Conservation (phyloP, 2,797 vertebrate species). For the Echeneis naucrates region DNA sequence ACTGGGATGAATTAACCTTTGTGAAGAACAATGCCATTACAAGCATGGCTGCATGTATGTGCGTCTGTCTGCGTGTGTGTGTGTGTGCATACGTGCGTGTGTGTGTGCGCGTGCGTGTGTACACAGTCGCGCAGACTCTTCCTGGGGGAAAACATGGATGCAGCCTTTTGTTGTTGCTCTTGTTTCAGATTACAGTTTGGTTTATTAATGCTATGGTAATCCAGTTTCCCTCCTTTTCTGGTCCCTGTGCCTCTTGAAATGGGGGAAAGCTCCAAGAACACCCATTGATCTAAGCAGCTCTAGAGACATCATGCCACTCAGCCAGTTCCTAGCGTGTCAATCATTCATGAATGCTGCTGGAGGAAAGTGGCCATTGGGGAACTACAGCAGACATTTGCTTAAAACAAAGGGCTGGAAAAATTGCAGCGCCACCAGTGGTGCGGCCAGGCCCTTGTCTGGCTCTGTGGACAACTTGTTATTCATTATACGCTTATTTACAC, state of each 20-base stretch:
- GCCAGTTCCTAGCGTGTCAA: slow-evolving; percentile 70
- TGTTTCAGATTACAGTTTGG: slow-evolving; percentile 81
- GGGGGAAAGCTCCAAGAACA: slow-evolving; percentile 67
- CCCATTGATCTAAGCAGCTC: slow-evolving; percentile 75
- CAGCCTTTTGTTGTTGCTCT: slow-evolving; percentile 77
- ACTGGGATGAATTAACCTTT: slow-evolving; percentile 76
- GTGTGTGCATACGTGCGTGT: slow-evolving; percentile 27
- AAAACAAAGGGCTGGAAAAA: slow-evolving; percentile 65
- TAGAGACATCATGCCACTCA: slow-evolving; percentile 72
- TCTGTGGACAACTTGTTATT: slow-evolving; percentile 54
- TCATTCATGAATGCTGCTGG: slow-evolving; percentile 74
- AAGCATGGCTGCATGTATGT: slow-evolving; percentile 67
- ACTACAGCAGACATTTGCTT: slow-evolving; percentile 56
- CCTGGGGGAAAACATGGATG: slow-evolving; percentile 73
- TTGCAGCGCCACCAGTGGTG: slow-evolving; percentile 25
- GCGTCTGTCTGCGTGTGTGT: slow-evolving; percentile 13
- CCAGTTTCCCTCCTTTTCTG: slow-evolving; percentile 62
- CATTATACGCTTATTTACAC: slow-evolving; percentile 61
- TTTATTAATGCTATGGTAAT: slow-evolving; percentile 84
- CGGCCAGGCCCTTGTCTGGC: slow-evolving; percentile 25
- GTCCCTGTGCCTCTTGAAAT: slow-evolving; percentile 56
- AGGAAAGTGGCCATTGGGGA: slow-evolving; percentile 69
- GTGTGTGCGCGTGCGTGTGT: slow-evolving; percentile 15
- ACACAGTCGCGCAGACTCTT: slow-evolving; percentile 49
- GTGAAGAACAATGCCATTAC: slow-evolving; percentile 76